Base-by-base conservation (phyloP, 2,113 vertebrate species). In the Corapipo altera region DNA sequence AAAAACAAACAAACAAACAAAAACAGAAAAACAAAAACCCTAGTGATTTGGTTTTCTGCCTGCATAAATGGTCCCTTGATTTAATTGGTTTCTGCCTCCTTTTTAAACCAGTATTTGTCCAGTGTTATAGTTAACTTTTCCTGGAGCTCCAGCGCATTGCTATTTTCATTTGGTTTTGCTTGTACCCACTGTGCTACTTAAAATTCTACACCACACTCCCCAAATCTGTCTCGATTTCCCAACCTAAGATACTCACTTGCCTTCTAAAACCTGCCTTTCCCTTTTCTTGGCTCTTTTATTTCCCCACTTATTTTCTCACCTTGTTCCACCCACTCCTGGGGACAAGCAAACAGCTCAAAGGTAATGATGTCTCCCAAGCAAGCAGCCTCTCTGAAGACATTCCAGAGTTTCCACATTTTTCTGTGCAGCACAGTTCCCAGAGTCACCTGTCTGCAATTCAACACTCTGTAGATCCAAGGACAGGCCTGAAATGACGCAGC, bases 291-390 rank as follows among this genome's bases (percentile, higher is more conserved):
- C 48, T 90, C 73, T 91, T 96, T 91, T 87, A 95, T 96, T 95
- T 91, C 70, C 69, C 86, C 91, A 89, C 65, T 19, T 88, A 87
- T 92, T 95, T 95, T 95, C 80, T 91, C 91, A 92, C 83, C 80
- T 89, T 75, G 23, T 89, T 89, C 92, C 86, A 94, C 83, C 91
- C 83, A 93, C 91, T 92, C 61, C 70, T 69, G 76, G 83, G 85
- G 79, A 86, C 85, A 90, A 79, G 67, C 35, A 93, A 87, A 67
- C 67, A 77, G 65, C 88, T 84, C 79, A 71, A 30, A 92, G 64
- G 51, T 73, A 67, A 80, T 1, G 1, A 76, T 27, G 69, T 52
- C 79, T 83, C 64, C 75, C 66, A 75, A 86, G 74, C 51, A 84
- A 94, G 61, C 64, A 95, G 64, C 59, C 10, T 86, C 57, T 84